Percentiles rank a stretch among this genome's conserved stretches.
Conservation (phyloP, 2,888 invertebrate species). For the Pilophorus perplexus region DNA sequence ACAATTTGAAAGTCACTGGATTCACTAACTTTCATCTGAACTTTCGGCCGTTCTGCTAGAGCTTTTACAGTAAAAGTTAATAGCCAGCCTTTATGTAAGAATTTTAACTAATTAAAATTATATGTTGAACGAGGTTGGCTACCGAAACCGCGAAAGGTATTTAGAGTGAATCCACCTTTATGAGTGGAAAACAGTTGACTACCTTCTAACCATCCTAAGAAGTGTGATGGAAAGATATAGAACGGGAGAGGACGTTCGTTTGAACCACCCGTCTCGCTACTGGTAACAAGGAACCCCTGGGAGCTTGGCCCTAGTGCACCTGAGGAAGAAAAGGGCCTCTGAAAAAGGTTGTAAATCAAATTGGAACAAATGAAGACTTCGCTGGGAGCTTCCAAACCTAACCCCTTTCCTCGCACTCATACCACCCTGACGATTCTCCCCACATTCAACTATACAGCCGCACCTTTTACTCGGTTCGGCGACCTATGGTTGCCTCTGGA, state of each 20-base stretch:
- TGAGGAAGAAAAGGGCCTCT: background rate
- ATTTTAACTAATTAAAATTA: too few relatives aligned
- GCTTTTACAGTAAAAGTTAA: too few relatives aligned
- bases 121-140: too few relatives aligned
- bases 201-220: too few relatives aligned
- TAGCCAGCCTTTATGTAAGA: too few relatives aligned
- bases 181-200: too few relatives aligned
- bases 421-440: background rate
- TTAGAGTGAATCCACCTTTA: too few relatives aligned
- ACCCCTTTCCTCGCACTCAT: constrained; percentile 10
- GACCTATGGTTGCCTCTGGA: background rate
- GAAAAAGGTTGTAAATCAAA: constrained; percentile 29
- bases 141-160: too few relatives aligned
- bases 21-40: too few relatives aligned
- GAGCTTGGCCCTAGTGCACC: background rate
- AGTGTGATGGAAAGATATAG: too few relatives aligned
- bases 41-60: too few relatives aligned
- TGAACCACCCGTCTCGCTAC: background rate
- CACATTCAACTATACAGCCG: background rate
- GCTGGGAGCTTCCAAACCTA: constrained; percentile 1
- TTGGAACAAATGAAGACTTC: constrained; percentile 29
- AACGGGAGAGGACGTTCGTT: background rate
- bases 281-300: background rate
- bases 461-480: constrained; percentile 19
- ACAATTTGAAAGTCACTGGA: too few relatives aligned